Evolutionary conservation across 1,140 invertebrate species (phyloP).

Genomic region (Bombus sylvicola): DNA sequence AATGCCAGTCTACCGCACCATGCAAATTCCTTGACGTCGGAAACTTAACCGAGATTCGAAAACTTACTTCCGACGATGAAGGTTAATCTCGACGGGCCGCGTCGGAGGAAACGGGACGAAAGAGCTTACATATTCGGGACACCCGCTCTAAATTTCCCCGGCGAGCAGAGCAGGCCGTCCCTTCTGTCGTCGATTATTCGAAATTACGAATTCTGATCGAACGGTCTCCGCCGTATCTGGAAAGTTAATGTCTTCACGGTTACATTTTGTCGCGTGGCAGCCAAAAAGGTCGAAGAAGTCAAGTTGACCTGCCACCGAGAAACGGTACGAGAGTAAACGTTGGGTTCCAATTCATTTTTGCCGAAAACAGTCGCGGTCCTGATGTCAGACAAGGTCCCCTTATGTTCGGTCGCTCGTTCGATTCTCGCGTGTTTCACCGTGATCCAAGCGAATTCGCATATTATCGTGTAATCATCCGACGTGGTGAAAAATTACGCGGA

Average conservation of each 20-base stretch:
- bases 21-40: constrained; percentile 61
- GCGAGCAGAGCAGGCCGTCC: background rate
- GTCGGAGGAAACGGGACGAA: constrained; percentile 44
- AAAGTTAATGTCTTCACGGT: constrained; percentile 37
- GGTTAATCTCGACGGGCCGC: constrained; percentile 60
- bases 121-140: constrained; percentile 55
- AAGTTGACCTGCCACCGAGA: no score
- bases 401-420: background rate
- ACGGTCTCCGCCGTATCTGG: constrained; percentile 26
- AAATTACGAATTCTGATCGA: constrained; percentile 43
- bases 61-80: constrained; percentile 63
- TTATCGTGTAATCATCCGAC: background rate
- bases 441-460: background rate
- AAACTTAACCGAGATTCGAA: constrained; percentile 61
- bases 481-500: background rate
- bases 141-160: constrained; percentile 48
- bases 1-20: constrained; percentile 58
- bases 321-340: constrained; percentile 15
- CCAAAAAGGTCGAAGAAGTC: background rate
- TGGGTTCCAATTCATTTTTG: constrained; percentile 13
- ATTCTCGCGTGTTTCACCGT: background rate
- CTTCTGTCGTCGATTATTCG: constrained; percentile 46
- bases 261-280: background rate
- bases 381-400: no score
- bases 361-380: background rate